These are phyloP conservation scores for Sinosuthora webbiana DNA, from an alignment of 2,113 vertebrate species.

Conservation along the genomic window DNA sequence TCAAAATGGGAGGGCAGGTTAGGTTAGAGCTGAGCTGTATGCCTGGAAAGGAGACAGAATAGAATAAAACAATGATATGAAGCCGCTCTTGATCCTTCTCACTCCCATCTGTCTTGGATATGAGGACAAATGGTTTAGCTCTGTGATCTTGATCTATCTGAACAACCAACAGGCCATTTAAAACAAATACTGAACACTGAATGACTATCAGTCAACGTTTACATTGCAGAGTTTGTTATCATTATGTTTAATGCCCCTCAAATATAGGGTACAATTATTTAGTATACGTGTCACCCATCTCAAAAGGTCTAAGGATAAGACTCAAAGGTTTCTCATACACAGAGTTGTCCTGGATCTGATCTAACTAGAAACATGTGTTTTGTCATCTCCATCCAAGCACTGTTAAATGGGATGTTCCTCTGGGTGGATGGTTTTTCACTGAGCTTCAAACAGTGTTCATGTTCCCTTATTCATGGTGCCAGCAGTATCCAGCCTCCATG, in stretches of 20 bases:
- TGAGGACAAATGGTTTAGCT: neutral
- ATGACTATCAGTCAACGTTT: neutral
- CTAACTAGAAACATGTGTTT: neutral
- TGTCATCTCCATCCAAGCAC: neutral
- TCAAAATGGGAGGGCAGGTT: neutral
- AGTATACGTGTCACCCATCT: neutral
- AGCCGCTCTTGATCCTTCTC: neutral
- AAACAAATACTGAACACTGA: neutral
- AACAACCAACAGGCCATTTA: neutral
- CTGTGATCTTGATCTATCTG: neutral
- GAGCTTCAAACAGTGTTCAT: neutral
- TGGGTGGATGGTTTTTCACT: neutral
- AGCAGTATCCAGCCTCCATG: neutral
- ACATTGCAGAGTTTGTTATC: neutral
- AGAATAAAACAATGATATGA: neutral
- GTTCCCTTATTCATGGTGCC: neutral
- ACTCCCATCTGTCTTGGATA: neutral
- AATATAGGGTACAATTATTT: neutral
- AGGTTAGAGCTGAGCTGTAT: neutral
- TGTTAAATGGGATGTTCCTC: neutral
- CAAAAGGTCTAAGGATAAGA: neutral
- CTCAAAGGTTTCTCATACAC: neutral
- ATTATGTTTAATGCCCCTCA: neutral
- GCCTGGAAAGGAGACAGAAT: neutral
- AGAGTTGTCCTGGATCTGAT: neutral